Conservation (phyloP, 2,797 vertebrate genomes). For the Hyperoplus immaculatus region DNA sequence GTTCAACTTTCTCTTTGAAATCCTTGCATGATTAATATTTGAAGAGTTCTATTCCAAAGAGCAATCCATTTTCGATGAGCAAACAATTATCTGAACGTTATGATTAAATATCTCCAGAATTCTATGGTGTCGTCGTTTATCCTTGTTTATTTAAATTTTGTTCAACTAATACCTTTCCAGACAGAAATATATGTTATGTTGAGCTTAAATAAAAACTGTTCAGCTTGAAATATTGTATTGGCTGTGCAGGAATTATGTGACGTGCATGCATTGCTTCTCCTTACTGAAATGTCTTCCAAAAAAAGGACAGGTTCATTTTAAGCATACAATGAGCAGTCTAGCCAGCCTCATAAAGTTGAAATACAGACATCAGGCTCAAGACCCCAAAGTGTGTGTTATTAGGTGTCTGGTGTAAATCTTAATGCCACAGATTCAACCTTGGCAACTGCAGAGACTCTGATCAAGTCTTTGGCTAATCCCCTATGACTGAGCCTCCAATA, state of each 20-base stretch:
- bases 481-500: conserved; percentile 71
- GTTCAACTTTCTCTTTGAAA: conserved; percentile 44
- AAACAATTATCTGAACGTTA: conserved; percentile 39
- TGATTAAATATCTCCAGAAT: conserved; percentile 39
- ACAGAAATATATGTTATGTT: conserved; percentile 7
- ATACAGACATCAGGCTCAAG: conserved; percentile 65
- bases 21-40: conserved; percentile 44
- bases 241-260: conserved; percentile 26
- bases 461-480: conserved; percentile 83
- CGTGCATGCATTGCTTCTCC: background rate
- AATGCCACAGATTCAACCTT: conserved; percentile 64
- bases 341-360: conserved; percentile 37
- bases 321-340: conserved; percentile 46
- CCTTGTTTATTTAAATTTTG: conserved; percentile 25
- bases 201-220: conserved; percentile 23
- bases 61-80: conserved; percentile 45
- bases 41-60: conserved; percentile 34
- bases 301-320: conserved; percentile 21
- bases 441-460: conserved; percentile 74
- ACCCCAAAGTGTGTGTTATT: conserved; percentile 69
- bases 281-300: conserved; percentile 9
- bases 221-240: conserved; percentile 33
- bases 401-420: conserved; percentile 78
- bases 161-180: background rate
- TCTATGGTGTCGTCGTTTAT: conserved; percentile 13